Evolutionary conservation across 2,797 vertebrate genomes (phyloP), one percentile per base, ranked within the genome.

Genomic region (Dendrocincla fuliginosa): DNA sequence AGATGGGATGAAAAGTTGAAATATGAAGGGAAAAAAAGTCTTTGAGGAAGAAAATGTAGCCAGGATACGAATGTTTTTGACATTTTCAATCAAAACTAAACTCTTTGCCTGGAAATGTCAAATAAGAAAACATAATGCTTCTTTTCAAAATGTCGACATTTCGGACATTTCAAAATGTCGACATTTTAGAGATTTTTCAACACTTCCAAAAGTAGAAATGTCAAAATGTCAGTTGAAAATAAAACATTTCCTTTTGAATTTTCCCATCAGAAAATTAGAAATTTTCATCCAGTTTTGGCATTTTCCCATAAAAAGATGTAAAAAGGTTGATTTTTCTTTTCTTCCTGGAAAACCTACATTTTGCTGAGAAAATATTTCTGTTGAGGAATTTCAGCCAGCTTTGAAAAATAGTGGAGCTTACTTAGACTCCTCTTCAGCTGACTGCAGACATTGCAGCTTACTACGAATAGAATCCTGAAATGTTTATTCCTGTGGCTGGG

Each of bases 1-100:
- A 95, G 95, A 94, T 46, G 94, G 96, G 93, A 96, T 91, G 89
- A 91, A 96, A 96, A 97, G 88, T 96, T 96, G 90, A 94, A 96
- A 91, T 94, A 91, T 42, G 79, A 55, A 91, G 86, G 73, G 37
- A 94, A 95, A 89, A 71, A 53, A 95, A 95, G 41, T 84, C 90
- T 95, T 96, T 84, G 73, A 96, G 93, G 77, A 91, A 79, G 94
- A 94, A 95, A 96, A 96, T 84, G 95, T 87, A 95, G 95, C 93
- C 95, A 97, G 96, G 92, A 96, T 96, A 96, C 8, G 87, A 95
- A 95, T 96, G 93, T 95, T 97, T 97, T 96, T 97, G 95, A 96
- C 96, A 97, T 97, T 97, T 95, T 95, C 95, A 91, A 96, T 96
- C 95, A 96, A 96, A 97, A 95, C 94, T 94, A 96, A 96, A 95